Percentiles rank a stretch among this genome's conserved stretches.
Conservation (phyloP, 2,797 vertebrate species). For the Dermochelys coriacea region DNA sequence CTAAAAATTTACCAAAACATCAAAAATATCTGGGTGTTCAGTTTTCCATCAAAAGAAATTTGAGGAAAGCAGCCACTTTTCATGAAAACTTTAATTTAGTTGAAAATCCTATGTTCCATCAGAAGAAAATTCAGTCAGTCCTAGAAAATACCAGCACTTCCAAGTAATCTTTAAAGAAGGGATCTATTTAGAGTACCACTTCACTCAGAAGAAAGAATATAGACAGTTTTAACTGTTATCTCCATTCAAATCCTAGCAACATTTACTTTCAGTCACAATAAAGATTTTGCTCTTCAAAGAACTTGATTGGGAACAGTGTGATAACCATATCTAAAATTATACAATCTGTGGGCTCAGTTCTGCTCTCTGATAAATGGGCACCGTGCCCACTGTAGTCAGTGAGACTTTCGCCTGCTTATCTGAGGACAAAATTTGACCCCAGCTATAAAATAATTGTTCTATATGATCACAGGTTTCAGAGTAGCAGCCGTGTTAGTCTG, state of each 20-base stretch:
- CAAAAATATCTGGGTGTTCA: background rate
- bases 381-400: rapidly evolving
- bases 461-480: too few relatives aligned
- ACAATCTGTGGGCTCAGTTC: background rate
- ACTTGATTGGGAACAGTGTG: conserved; percentile 3
- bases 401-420: conserved; percentile 11
- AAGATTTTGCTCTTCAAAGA: conserved; percentile 26
- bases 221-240: background rate
- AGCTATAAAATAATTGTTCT: conserved; percentile 8
- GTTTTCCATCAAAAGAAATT: background rate
- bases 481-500: too few relatives aligned
- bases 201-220: background rate
- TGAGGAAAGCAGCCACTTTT: background rate
- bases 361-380: conserved; percentile 1
- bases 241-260: conserved; percentile 1
- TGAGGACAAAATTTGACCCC: background rate
- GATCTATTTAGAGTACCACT: background rate
- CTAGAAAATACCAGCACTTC: background rate
- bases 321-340: conserved; percentile 3
- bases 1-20: background rate
- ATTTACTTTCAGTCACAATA: conserved; percentile 20
- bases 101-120: background rate
- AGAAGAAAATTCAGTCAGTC: background rate
- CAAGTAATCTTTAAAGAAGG: background rate
- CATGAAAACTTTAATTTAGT: background rate